phyloP scores from a whole-genome alignment of 1,140 invertebrate genomes.

The Grapholita molesta region DNA sequence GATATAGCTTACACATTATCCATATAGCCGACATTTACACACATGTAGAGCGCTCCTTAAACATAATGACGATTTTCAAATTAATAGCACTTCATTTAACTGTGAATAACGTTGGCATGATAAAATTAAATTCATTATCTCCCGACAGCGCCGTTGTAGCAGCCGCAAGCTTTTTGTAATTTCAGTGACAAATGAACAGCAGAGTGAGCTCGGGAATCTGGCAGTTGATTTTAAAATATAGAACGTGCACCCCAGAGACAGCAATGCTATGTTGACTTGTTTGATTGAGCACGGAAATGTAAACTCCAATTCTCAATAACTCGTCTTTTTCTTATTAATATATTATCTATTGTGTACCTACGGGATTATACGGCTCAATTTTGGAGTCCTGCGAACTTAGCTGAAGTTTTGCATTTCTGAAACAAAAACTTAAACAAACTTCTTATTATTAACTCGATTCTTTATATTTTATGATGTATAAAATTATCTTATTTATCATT shows the following conservation, averaged over 20 bases:
- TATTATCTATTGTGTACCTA: too few species aligned
- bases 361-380: too few species aligned
- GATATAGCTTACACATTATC: neutral
- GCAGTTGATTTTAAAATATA: constrained; percentile 45
- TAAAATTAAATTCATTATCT: constrained; percentile 62
- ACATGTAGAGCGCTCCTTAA: neutral
- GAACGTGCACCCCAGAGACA: constrained; percentile 19
- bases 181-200: constrained; percentile 64
- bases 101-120: constrained; percentile 36
- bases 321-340: too few species aligned
- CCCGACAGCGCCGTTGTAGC: constrained; percentile 41
- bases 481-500: too few species aligned
- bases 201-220: constrained; percentile 24
- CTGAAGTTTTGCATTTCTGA: too few species aligned
- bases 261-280: neutral
- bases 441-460: too few species aligned
- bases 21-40: neutral
- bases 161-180: constrained; percentile 61
- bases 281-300: too few species aligned
- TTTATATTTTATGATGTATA: too few species aligned
- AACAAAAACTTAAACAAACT: too few species aligned
- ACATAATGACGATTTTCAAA: constrained; percentile 4
- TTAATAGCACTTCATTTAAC: constrained; percentile 29
- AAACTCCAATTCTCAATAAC: too few species aligned
- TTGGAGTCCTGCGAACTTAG: too few species aligned